Percentiles rank a stretch among this genome's conserved stretches.
These are phyloP conservation scores for Aethes cnicana DNA, from an alignment of 2,888 invertebrate genomes.

Conservation along the genomic window DNA sequence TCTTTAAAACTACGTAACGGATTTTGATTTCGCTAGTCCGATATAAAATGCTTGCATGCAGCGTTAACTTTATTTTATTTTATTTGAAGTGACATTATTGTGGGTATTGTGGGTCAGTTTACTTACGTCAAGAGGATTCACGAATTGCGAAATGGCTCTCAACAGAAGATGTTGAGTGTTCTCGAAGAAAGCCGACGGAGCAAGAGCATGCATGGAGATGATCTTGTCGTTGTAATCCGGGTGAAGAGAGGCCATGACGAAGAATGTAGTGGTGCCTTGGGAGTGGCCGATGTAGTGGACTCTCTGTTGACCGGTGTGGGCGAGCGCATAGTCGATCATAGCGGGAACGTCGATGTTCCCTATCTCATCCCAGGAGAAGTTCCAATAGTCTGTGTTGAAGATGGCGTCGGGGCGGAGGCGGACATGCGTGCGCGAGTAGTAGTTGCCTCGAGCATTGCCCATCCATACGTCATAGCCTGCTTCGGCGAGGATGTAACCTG, in stretches of 20 bases:
- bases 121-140: conserved; percentile 34
- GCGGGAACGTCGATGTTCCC: conserved; percentile 59
- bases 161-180: conserved; percentile 39
- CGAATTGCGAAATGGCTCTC: background rate
- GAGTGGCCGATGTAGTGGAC: conserved; percentile 72
- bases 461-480: conserved; percentile 90
- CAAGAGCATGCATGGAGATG: conserved; percentile 63
- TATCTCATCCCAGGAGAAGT: conserved; percentile 69
- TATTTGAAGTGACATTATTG: too few species aligned
- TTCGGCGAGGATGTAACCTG: conserved; percentile 86
- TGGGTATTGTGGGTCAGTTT: too few species aligned
- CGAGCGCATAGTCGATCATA: conserved; percentile 62
- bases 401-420: conserved; percentile 52
- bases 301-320: conserved; percentile 45
- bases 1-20: too few species aligned
- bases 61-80: too few species aligned
- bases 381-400: conserved; percentile 51
- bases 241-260: conserved; percentile 53
- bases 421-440: conserved; percentile 84
- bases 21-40: too few species aligned
- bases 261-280: conserved; percentile 50
- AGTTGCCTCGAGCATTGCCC: conserved; percentile 91
- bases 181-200: conserved; percentile 58
- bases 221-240: conserved; percentile 61
- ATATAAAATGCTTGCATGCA: too few species aligned